Evolutionary conservation across 1,140 invertebrate genomes (phyloP), one percentile per base, ranked within the genome.

Genomic region (Zaprionus lachaisei): DNA sequence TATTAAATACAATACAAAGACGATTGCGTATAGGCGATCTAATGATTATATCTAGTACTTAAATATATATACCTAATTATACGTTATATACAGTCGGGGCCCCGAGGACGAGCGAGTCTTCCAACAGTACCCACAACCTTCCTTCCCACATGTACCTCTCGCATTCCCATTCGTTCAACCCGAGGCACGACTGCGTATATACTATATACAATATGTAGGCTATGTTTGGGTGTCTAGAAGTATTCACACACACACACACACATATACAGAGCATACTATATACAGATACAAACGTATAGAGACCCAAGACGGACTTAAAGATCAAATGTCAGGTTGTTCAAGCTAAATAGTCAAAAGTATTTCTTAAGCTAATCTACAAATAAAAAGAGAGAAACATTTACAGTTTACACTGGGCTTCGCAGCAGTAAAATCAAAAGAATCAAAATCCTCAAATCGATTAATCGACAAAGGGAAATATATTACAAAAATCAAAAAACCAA

Each of bases 331-430:
- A 80, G 78, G 78, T 80, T 80, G 78, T 80, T 78, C 58, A 65
- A 78, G 65, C 63, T 71, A 80, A 80, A 76, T 74, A 85, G 49
- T 81, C 63, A 85, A 80, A 67, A 67, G 41, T 31, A 75, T 51
- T 78, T 60, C 44, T 64, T 76, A 72, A 76, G 72, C 37, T 72
- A 77, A 34, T 66, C 62, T 66, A 76, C 34, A 79, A 34, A 31
- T 2, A 31, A 31, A 31, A 9, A 31, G 9, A 34, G 9, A 79
- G 71, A 67, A 37, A 78, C 51, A 68, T 81, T 81, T 81, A 87
- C 85, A 87, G 84, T 89, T 90, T 90, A 81, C 81, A 91, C 87
- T 86, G 83, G 91, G 91, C 91, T 92, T 91, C 83, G 79, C 72
- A 87, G 89, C 91, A 92, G 79, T 74, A 91, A 91, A 92, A 92